Base-by-base conservation (phyloP, 1,140 invertebrate genomes). In the Drosophila seguyi region DNA sequence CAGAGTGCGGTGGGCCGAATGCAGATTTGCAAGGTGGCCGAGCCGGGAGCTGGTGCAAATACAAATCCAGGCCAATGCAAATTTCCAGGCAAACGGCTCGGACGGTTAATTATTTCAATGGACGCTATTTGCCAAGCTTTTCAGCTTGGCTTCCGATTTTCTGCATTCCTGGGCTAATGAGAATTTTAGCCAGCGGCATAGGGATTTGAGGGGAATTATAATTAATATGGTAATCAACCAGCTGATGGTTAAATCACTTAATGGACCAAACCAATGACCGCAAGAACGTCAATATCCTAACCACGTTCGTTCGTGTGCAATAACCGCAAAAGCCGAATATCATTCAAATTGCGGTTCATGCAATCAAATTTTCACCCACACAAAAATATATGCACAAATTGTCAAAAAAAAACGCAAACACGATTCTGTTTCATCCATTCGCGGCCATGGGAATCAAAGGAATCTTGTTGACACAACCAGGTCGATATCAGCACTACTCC, bases 91-190 rank as follows among this genome's bases (percentile, higher is more conserved):
- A 59, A 55, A 34, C 42, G 10, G 38, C 18, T 55, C 47, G 11
- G 50, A 61, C 75, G 69, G 75, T 60, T 90, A 90, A 87, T 87
- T 88, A 88, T 88, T 88, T 88, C 76, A 88, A 84, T 81, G 81
- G 77, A 55, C 73, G 75, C 27, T 84, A 74, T 88, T 88, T 77
- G 77, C 76, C 42, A 42, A 80, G 76, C 77, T 53, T 44, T 78
- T 83, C 65, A 72, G 52, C 56, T 68, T 79, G 58, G 6, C 75
- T 56, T 47, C 63, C 67, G 58, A 84, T 84, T 88, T 88, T 73
- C 79, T 73, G 73, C 80, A 59, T 74, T 66, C 42, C 60, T 80
- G 20, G 65, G 45, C 80, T 84, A 87, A 88, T 84, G 73, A 88
- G 80, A 50, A 60, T 71, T 71, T 67, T 53, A 65, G 57, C 71